These are phyloP conservation scores for Epinotia brunnichana DNA, from an alignment of 2,888 invertebrate species.

Conservation along the genomic window DNA sequence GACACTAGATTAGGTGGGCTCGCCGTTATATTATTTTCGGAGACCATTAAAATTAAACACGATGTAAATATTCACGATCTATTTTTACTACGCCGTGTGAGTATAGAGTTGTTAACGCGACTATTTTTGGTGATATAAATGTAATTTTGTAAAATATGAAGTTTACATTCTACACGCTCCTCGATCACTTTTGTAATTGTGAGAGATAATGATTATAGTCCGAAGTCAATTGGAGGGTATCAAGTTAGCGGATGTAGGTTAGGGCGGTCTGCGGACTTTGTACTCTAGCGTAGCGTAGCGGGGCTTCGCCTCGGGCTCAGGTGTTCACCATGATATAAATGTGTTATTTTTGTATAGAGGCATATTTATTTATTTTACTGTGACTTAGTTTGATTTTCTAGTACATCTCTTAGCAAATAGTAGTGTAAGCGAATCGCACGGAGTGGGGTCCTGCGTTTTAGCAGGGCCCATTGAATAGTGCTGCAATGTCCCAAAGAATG, in stretches of 20 bases:
- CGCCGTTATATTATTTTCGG: conserved; percentile 47
- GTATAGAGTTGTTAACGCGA: conserved; percentile 63
- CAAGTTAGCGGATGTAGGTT: conserved; percentile 53
- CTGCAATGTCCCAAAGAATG: conserved; percentile 82
- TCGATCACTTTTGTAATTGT: conserved; percentile 81
- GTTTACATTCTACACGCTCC: conserved; percentile 75
- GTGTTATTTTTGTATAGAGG: conserved; percentile 82
- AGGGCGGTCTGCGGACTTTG: conserved; percentile 36
- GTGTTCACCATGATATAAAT: conserved; percentile 78
- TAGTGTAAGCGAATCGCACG: conserved; percentile 76
- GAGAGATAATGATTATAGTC: conserved; percentile 67
- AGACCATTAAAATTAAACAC: conserved; percentile 51
- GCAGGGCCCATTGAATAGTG: conserved; percentile 76
- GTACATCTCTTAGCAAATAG: conserved; percentile 75
- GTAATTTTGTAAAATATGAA: conserved; percentile 76
- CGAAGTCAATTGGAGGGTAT: conserved; percentile 70
- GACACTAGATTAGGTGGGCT: conserved; percentile 61
- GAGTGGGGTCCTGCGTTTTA: conserved; percentile 79
- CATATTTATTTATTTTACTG: conserved; percentile 81
- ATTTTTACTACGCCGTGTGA: conserved; percentile 72
- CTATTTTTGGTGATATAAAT: conserved; percentile 73
- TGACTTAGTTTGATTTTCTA: conserved; percentile 72
- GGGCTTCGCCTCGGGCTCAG: conserved; percentile 59
- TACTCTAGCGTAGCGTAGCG: conserved; percentile 45
- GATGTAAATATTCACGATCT: conserved; percentile 57